A percentile compares a stretch with the other conserved stretches of the same genome.
phyloP scores from a whole-genome alignment of 2,797 vertebrate genomes.

The Phylloscopus collybita region DNA sequence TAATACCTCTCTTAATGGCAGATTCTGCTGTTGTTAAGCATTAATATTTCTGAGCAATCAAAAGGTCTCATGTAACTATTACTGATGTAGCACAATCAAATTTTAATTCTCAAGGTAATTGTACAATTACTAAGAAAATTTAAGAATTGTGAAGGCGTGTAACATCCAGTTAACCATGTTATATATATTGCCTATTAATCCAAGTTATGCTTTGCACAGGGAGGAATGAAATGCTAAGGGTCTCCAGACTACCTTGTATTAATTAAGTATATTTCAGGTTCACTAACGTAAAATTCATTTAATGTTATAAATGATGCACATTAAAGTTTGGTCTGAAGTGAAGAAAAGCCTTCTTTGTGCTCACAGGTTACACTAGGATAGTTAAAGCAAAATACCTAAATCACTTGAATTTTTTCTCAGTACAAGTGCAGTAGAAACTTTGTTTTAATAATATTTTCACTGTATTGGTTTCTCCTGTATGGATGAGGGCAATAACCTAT shows the following conservation, averaged over 20 bases:
- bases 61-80: background rate
- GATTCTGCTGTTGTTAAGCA: background rate
- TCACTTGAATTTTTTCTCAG: background rate
- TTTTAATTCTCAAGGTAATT: slow-evolving; percentile 21
- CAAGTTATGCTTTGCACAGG: slow-evolving; percentile 17
- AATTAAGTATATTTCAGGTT: background rate
- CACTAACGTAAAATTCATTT: background rate
- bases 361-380: background rate
- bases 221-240: background rate
- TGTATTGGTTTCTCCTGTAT: background rate
- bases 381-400: background rate
- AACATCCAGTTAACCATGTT: background rate
- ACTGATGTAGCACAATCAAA: background rate
- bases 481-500: background rate
- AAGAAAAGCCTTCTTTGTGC: background rate
- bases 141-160: background rate
- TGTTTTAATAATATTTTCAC: background rate
- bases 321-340: background rate
- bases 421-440: background rate
- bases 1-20: background rate
- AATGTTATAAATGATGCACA: background rate
- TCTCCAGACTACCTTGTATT: background rate
- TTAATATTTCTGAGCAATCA: background rate
- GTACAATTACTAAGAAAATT: slow-evolving; percentile 4
- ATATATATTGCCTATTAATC: background rate